A percentile compares a stretch with the other conserved stretches of the same genome.
Conservation (phyloP, 2,888 invertebrate genomes). For the Brenthis daphne region DNA sequence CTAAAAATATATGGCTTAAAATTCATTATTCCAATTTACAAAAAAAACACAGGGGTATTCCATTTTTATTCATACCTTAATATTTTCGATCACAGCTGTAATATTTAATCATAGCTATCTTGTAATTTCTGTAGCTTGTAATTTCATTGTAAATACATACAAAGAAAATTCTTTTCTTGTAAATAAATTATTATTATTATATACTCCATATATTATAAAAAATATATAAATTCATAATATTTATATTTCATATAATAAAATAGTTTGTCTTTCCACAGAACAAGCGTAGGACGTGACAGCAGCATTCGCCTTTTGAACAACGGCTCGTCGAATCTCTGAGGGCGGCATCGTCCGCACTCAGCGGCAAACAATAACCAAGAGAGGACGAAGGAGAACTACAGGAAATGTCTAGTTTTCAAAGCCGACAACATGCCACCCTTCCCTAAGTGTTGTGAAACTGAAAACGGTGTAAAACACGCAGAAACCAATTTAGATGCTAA, state of each 20-base stretch:
- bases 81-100: too few species aligned
- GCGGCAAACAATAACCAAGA: constrained; percentile 63
- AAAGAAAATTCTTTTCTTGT: too few species aligned
- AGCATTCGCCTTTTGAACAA: constrained; percentile 73
- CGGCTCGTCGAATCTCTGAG: constrained; percentile 76
- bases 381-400: constrained; percentile 65
- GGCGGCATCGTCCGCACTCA: constrained; percentile 52
- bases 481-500: constrained; percentile 54
- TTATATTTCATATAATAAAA: background rate
- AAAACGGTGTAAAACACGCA: constrained; percentile 54
- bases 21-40: too few species aligned
- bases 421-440: constrained; percentile 62
- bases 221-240: background rate
- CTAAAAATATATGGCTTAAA: too few species aligned
- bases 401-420: constrained; percentile 57
- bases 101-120: too few species aligned
- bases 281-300: constrained; percentile 72
- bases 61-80: too few species aligned
- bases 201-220: background rate
- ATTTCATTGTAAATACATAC: too few species aligned
- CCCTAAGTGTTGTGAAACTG: constrained; percentile 71
- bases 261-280: constrained; percentile 48
- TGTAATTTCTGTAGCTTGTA: too few species aligned
- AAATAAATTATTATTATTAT: background rate
- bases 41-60: too few species aligned